Conservation (phyloP, 2,888 invertebrate species). For the Drosophila antonietae region DNA sequence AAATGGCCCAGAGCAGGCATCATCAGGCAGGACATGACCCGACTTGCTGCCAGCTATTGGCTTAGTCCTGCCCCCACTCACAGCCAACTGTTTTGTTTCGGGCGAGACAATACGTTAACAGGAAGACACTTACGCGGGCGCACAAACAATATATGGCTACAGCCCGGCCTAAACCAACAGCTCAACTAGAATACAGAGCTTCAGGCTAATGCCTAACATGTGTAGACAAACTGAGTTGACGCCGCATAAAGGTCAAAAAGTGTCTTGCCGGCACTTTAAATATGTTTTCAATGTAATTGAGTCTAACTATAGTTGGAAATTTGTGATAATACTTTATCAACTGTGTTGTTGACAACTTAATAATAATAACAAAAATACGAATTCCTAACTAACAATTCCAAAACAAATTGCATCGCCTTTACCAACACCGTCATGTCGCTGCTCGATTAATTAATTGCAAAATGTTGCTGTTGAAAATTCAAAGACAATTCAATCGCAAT, state of each 20-base stretch:
- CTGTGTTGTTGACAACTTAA: background rate
- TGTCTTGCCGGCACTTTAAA: background rate
- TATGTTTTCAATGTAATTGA: no score
- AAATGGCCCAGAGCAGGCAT: conserved; percentile 39
- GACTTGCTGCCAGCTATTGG: conserved; percentile 12
- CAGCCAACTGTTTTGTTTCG: conserved; percentile 39
- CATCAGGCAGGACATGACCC: conserved; percentile 19
- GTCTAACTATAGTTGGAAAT: background rate
- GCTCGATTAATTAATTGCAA: no score
- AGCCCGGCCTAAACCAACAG: conserved; percentile 33
- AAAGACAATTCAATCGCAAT: no score
- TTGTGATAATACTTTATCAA: background rate
- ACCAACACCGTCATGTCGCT: no score
- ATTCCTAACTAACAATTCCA: no score
- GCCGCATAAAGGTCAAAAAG: conserved; percentile 12
- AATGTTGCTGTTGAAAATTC: no score
- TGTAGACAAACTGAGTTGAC: conserved; percentile 19
- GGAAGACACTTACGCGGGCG: conserved; percentile 21
- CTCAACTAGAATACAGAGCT: conserved; percentile 2
- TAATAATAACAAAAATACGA: no score
- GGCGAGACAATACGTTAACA: conserved; percentile 28
- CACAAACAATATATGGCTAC: conserved; percentile 9
- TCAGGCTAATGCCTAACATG: conserved; percentile 21
- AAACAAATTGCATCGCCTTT: no score
- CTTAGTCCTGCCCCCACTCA: background rate